Base-by-base conservation (phyloP, 2,113 vertebrate genomes). In the Labeo catla region DNA sequence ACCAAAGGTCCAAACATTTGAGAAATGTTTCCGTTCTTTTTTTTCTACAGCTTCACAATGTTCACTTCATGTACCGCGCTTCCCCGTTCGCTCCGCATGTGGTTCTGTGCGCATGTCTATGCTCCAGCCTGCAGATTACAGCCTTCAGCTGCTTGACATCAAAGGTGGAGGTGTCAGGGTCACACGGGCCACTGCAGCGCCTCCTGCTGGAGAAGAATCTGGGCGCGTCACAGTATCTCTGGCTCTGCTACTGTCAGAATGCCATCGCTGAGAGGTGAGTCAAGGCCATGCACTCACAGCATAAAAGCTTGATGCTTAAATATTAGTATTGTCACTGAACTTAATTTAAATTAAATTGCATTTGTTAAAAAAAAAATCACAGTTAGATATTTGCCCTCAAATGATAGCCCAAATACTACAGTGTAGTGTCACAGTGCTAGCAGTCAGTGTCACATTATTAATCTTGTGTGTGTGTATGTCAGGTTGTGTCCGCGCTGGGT, bases 101-200 rank as follows among this genome's bases (percentile, higher is more conserved):
- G 79, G 92, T 96, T 61, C 95, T 98, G 9, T 95, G 95, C 66
- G 90, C 93, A 52, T 98, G 97, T 77, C 92, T 98, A 49, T 93
- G 92, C 81, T 95, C 95, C 90, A 94, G 79, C 0, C 10, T 97
- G 76, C 91, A 87, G 61, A 89, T 98, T 63, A 94, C 89, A 2
- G 59, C 91, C 85, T 98, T 97, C 91, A 97, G 97, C 78, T 86
- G 88, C 12, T 87, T 95, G 21, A 92, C 87, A n/a, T 77, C 90
- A 0, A 81, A 87, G 28, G 79, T 86, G 84, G 45, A 89, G 13
- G 83, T 87, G 3, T 90, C 80, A 36, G 23, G 1, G 86, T 82
- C 91, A 95, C 86, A 86, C 19, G 86, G 87, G 78, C 76, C 83
- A 86, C 90, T 93, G 77, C 89, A 95, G 9, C 83, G 92, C 70